Evolutionary conservation across 1,140 invertebrate species (phyloP), one percentile per base, ranked within the genome.

Genomic region (Drosophila rufa): DNA sequence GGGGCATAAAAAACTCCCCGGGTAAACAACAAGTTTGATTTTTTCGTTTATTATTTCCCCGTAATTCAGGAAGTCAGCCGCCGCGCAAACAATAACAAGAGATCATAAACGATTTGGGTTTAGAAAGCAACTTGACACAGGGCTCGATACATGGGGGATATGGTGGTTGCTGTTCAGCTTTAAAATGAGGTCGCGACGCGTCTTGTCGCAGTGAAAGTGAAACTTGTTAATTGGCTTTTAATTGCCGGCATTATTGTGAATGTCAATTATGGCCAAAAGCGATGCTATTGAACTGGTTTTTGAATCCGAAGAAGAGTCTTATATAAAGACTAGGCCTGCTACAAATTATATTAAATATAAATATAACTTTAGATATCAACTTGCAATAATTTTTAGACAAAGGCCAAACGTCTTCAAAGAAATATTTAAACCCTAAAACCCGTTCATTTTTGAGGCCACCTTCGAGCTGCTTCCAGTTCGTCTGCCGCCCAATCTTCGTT

Each of bases 191-290:
- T 27, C 61, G 55, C 53, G 3, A 25, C 36, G 19, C 36, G 55
- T 55, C 76, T 53, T 22, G 25, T 48, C 33, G 9, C 17, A 83
- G 83, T 87, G 84, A 87, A 87, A 78, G 79, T 78, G 69, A 81
- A 65, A 90, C 66, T 73, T 85, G 84, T 85, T 85, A 89, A 89
- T 89, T 89, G 81, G 67, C 74, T 85, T 90, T 89, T 90, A 89
- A 90, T 89, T 90, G 81, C 66, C 59, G 33, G 50, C 56, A 57
- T 82, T 57, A 75, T 62, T 53, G 64, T 80, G 71, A 75, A 75
- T 75, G 78, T 60, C 61, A 80, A 84, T 85, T 84, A 80, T 82
- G 61, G 59, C 30, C 33, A 27, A 56, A 56, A 43, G 51, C n/a
- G 58, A 68, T 42, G 45, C 38, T 70, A 70, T 70, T 68, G 67